phyloP scores from a whole-genome alignment of 2,797 vertebrate genomes.

The Presbytis comata region DNA sequence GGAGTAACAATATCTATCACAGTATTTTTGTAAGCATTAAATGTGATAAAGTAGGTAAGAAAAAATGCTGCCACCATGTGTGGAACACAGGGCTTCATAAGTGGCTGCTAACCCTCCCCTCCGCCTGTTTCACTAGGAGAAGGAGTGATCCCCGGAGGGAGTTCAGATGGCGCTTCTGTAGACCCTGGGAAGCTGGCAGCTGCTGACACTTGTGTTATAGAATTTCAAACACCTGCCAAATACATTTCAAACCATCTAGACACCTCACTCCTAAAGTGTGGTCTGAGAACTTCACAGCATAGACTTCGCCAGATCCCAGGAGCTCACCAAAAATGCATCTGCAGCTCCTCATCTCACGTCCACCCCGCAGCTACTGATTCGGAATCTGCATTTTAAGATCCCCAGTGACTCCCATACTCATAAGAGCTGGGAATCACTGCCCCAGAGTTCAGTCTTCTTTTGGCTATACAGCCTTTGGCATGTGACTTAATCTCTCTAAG shows the following conservation, averaged over 20 bases:
- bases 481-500: neutral
- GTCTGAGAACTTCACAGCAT: neutral
- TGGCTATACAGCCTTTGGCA: too few species aligned
- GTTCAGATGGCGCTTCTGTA: fast-evolving
- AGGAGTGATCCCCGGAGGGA: fast-evolving
- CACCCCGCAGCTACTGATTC: fast-evolving
- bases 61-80: fast-evolving
- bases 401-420: too few species aligned
- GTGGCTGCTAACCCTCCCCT: fast-evolving
- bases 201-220: fast-evolving
- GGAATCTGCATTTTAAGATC: neutral
- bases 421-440: fast-evolving
- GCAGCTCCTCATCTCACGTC: fast-evolving
- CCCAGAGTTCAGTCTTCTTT: neutral
- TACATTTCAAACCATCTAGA: neutral
- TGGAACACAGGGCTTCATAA: neutral
- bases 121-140: neutral
- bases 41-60: neutral
- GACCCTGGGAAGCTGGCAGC: neutral
- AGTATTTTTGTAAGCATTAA: neutral
- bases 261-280: fast-evolving
- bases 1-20: neutral
- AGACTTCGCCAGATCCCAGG: fast-evolving
- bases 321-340: neutral
- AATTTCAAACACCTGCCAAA: neutral